Base-by-base conservation (phyloP, 2,113 vertebrate genomes). In the Rana temporaria region DNA sequence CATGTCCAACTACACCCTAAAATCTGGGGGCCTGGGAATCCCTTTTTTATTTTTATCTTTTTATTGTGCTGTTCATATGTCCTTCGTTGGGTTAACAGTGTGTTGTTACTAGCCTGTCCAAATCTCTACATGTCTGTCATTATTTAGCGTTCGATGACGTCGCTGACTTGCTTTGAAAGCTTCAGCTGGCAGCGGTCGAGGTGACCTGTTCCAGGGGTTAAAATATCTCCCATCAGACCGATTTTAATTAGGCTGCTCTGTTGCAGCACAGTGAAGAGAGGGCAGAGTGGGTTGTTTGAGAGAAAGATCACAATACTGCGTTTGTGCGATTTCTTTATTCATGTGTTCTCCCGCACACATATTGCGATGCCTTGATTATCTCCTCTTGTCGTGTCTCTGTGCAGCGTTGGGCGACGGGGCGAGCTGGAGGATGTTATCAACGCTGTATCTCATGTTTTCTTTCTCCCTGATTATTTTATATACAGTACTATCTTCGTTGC, bases 141-240 rank as follows among this genome's bases (percentile, higher is more conserved):
- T 20, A 57, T 59, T 75, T n/a, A 57, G 59, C 56, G 69, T 32
- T 24, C 53, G 68, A 32, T 48, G 48, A 56, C 22, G 63, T 75
- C 62, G 15, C 38, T 53, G 68, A 42, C 59, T 42, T 2, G 56
- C 32, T 52, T 60, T 71, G 57, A 53, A 64, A 64, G 42, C 18
- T 17, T 17, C 56, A 57, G 70, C 30, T 24, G 32, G 79, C 69
- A 60, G 66, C 68, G 42, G 70, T 24, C 69, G 16, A 26, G 11
- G 17, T 84, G 89, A 86, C 85, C 85, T 89, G 67, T 1, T 22
- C 56, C 48, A 64, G 68, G 16, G 34, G 78, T 86, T 76, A 85
- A 85, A 81, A 34, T 12, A 84, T 85, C 81, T 63, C 83, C 63
- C 34, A 87, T 80, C 75, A 86, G 69, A 12, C 70, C 57, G n/a